Percentiles rank a stretch among this genome's conserved stretches.
Conservation (phyloP, 2,797 vertebrate species). For the Florisuga fusca region DNA sequence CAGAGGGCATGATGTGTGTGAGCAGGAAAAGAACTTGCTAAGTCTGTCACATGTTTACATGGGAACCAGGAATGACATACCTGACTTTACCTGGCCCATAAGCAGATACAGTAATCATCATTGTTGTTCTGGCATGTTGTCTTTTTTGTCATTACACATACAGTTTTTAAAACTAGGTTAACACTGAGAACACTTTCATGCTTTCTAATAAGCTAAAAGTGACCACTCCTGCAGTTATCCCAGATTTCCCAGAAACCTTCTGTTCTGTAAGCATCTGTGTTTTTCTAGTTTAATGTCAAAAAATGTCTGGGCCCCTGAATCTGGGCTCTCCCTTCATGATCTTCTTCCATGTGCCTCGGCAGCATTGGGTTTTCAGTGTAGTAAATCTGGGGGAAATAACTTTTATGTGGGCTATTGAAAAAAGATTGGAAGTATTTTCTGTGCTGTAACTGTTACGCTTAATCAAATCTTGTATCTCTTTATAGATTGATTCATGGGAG, state of each 20-base stretch:
- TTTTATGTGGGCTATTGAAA: not conserved
- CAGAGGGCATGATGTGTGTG: not conserved
- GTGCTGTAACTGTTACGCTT: not conserved
- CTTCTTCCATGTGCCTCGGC: not conserved
- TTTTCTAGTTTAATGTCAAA: not conserved
- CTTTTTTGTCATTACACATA: not conserved
- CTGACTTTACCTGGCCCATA: not conserved
- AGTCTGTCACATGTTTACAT: not conserved
- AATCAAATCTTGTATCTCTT: not conserved
- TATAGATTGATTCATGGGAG: not conserved
- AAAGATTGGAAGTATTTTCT: not conserved
- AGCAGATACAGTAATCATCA: not conserved
- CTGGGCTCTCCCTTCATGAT: not conserved
- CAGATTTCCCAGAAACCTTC: not conserved
- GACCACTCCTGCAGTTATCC: not conserved
- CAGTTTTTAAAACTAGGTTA: not conserved
- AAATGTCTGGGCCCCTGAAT: not conserved
- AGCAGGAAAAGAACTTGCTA: not conserved
- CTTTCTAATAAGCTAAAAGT: not conserved
- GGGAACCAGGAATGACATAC: not conserved
- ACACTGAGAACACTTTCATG: not conserved
- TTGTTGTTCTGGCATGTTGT: not conserved
- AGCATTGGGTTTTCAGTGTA: not conserved
- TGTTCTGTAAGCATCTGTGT: not conserved
- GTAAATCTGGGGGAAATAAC: not conserved